phyloP scores from a whole-genome alignment of 2,797 vertebrate genomes.

The Jordanella pulchra region DNA sequence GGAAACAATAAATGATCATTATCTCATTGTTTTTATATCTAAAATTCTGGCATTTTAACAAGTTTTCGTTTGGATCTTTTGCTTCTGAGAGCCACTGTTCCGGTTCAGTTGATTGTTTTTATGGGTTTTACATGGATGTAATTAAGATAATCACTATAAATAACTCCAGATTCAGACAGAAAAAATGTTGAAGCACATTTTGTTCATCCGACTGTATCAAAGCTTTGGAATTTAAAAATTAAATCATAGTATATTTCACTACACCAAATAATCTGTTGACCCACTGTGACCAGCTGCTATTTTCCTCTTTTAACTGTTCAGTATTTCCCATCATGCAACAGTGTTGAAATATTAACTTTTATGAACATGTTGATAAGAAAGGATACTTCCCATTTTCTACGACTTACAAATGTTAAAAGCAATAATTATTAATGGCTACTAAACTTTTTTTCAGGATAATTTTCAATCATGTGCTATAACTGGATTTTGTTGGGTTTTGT shows the following conservation, averaged over 20 bases:
- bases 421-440: constrained; percentile 32
- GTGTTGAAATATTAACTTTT: neutral
- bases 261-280: neutral
- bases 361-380: neutral
- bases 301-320: neutral
- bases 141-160: neutral
- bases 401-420: neutral
- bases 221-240: neutral
- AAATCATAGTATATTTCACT: neutral
- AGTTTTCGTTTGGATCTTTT: too few species aligned
- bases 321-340: neutral
- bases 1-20: neutral
- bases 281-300: neutral
- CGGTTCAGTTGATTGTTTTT: neutral
- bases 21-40: neutral
- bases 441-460: constrained; percentile 38
- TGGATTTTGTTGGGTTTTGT: constrained; percentile 87
- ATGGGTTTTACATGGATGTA: neutral
- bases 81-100: too few species aligned
- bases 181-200: neutral
- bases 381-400: neutral
- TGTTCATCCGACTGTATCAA: neutral
- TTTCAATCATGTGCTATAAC: constrained; percentile 83
- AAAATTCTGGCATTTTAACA: too few species aligned
- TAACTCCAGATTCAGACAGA: neutral